A percentile compares a stretch with the other conserved stretches of the same genome.
Conservation (phyloP, 1,140 invertebrate genomes). For the Carposina sasakii region DNA sequence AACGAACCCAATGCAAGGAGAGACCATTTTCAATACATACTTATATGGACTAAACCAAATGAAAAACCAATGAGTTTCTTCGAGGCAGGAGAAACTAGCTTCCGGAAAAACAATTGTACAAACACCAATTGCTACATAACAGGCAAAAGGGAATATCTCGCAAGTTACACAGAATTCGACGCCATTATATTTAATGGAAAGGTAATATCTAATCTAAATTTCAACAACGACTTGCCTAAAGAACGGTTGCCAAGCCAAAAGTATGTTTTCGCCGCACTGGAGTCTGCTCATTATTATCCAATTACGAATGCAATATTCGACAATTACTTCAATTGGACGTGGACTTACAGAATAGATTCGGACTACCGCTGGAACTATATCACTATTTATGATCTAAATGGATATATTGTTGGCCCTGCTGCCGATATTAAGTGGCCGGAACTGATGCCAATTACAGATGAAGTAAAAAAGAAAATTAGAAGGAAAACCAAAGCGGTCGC, state of each 20-base stretch:
- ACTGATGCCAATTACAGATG: too few species aligned
- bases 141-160: constrained; percentile 38
- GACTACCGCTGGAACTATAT: constrained; percentile 70
- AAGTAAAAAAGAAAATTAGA: constrained; percentile 32
- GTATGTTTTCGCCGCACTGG: constrained; percentile 70
- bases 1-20: too few species aligned
- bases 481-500: constrained; percentile 36
- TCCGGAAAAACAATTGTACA: constrained; percentile 49
- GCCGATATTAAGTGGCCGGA: constrained; percentile 46
- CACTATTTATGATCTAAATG: constrained; percentile 46
- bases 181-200: constrained; percentile 65
- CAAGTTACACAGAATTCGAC: constrained; percentile 54
- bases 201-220: constrained; percentile 38
- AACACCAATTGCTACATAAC: constrained; percentile 55
- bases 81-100: constrained; percentile 37
- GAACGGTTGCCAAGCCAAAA: constrained; percentile 51
- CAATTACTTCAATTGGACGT: constrained; percentile 76
- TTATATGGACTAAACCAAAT: constrained; percentile 42
- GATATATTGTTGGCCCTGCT: constrained; percentile 51
- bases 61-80: constrained; percentile 43
- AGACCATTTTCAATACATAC: too few species aligned
- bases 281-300: constrained; percentile 66
- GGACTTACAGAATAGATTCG: constrained; percentile 74
- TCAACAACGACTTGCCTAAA: constrained; percentile 53
- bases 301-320: constrained; percentile 41